Base-by-base conservation (phyloP, 1,140 invertebrate species). In the Papilio machaon region DNA sequence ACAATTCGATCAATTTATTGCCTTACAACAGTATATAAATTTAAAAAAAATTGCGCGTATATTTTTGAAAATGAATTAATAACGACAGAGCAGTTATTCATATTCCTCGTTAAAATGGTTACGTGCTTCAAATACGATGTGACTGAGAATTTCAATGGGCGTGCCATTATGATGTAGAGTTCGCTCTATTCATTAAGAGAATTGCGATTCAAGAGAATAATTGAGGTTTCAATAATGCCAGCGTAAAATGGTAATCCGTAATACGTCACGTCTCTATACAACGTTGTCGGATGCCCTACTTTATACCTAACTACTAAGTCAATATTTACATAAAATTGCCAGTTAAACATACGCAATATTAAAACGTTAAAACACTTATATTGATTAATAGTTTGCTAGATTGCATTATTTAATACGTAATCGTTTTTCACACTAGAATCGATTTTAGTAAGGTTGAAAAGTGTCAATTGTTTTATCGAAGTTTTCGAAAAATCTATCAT, bases 151-250 rank as follows among this genome's bases (percentile, higher is more conserved):
- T 67, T 67, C 64, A 67, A 67, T 67, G 23, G 52, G 30, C 64
- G 30, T 67, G 30, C 23, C 64, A 67, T 67, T 67, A 67, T 35
- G 64, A 67, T 35, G 64, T 67, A 35, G 64, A 67, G 64, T 67
- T 67, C 64, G 64, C 23, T 67, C 64, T 67, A 67, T 67, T 67
- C 64, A 67, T 67, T 67, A 67, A 67, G 64, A 67, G 23, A 35
- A 67, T 35, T 67, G 64, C 64, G 64, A 67, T 67, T 67, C 64
- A 35, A 67, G 64, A 67, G 23, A 67, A 67, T 67, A 67, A 67
- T 67, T 67, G 64, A 67, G 64, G 64, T 67, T 67, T 67, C 64
- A 67, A 67, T 67, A 67, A 67, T 64, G 60, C 60, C 60, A 64
- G 60, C 60, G 60, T 23, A 64, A 64, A 64, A 64, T 64, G 64